Conservation (phyloP, 2,113 vertebrate genomes). For the Callithrix jacchus region DNA sequence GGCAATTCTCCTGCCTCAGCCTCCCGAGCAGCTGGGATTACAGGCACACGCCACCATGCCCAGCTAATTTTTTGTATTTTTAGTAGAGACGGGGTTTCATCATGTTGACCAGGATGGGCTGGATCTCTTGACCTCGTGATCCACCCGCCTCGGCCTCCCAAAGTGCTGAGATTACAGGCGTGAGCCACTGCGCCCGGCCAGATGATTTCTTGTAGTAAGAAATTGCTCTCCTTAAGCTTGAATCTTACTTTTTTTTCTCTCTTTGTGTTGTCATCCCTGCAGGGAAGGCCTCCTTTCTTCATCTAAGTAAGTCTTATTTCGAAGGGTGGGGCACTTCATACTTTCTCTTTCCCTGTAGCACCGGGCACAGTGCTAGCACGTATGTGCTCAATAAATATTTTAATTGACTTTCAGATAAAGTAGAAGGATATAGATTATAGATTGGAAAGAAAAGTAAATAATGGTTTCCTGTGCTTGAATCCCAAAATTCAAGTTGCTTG, state of each 20-base stretch:
- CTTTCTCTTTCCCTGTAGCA: neutral
- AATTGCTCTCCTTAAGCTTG: neutral
- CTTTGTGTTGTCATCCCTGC: neutral
- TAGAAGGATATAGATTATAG: neutral
- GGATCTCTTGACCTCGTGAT: no score
- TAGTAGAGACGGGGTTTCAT: no score
- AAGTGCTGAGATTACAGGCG: no score
- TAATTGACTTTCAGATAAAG: slow-evolving; percentile 19
- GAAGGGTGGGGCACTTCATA: neutral
- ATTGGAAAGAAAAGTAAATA: slow-evolving; percentile 38
- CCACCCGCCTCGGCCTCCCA: no score
- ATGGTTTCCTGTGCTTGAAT: slow-evolving; percentile 19
- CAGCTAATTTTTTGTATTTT: no score
- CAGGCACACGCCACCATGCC: no score
- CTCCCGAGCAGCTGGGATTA: no score
- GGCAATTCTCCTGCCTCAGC: no score
- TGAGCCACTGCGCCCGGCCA: neutral
- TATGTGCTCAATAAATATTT: slow-evolving; percentile 9
- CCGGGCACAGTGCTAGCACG: neutral
- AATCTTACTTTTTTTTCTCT: neutral
- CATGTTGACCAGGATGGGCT: no score
- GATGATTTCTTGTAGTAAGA: neutral
- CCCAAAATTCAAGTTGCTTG: neutral
- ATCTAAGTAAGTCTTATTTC: neutral
- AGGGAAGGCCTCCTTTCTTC: neutral